phyloP scores from a whole-genome alignment of 1,140 invertebrate genomes.

The Eciton burchellii region DNA sequence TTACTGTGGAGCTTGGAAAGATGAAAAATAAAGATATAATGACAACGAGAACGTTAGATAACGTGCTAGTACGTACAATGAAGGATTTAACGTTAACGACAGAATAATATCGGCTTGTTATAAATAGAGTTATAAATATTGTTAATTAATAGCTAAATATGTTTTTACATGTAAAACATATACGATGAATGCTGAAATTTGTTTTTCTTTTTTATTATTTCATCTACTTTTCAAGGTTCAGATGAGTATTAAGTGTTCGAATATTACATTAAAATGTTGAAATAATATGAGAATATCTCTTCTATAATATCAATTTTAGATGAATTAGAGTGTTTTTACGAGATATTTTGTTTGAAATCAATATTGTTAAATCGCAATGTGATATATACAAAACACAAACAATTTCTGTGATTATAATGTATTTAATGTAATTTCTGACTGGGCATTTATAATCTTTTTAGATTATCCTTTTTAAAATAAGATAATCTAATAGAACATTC shows the following conservation, averaged over 20 bases:
- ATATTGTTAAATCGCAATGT: background rate
- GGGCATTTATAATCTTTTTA: no score
- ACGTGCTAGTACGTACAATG: background rate
- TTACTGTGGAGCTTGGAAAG: background rate
- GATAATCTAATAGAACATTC: no score
- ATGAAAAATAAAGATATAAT: background rate
- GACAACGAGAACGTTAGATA: background rate
- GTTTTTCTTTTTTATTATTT: no score
- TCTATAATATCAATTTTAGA: background rate
- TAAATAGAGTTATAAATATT: no score
- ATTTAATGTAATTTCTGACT: no score
- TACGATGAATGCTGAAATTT: no score
- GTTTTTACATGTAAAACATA: no score
- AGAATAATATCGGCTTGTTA: background rate
- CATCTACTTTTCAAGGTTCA: no score
- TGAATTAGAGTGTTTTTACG: background rate
- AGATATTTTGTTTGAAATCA: background rate
- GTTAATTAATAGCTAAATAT: no score
- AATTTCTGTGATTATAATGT: no score
- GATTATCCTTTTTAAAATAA: no score
- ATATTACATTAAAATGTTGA: background rate
- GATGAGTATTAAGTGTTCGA: background rate
- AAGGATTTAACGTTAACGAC: background rate
- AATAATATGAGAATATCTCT: background rate
- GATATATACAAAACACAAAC: background rate